Percentiles rank a stretch among this genome's conserved stretches.
Conservation (phyloP, 1,140 invertebrate species). For the Lordiphosa stackelbergi region DNA sequence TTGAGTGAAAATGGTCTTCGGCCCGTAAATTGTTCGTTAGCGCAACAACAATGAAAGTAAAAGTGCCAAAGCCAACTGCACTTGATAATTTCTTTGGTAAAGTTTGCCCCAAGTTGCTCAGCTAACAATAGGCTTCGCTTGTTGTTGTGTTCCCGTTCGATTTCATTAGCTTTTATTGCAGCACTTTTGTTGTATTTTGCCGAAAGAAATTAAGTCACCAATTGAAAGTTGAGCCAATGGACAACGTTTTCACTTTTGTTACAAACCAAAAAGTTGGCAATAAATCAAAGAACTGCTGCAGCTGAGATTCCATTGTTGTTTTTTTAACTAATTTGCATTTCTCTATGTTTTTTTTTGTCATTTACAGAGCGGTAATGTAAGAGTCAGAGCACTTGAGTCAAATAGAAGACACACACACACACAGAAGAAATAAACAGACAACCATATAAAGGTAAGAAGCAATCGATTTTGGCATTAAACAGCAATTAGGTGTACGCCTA, state of each 20-base stretch:
- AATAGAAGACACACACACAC: constrained; percentile 41
- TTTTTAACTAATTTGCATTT: constrained; percentile 48
- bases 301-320: neutral
- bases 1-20: constrained; percentile 45
- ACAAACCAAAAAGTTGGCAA: constrained; percentile 18
- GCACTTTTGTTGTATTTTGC: constrained; percentile 36
- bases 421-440: constrained; percentile 14
- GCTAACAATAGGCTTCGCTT: constrained; percentile 46
- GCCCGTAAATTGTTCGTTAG: constrained; percentile 50
- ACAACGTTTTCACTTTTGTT: constrained; percentile 61
- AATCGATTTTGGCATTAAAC: constrained; percentile 60
- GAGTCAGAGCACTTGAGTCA: constrained; percentile 35
- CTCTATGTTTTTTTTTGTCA: constrained; percentile 18
- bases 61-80: constrained; percentile 60
- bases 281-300: constrained; percentile 40
- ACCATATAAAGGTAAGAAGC: constrained; percentile 60
- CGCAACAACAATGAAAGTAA: constrained; percentile 70
- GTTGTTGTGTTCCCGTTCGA: constrained; percentile 53
- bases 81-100: constrained; percentile 72
- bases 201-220: constrained; percentile 69
- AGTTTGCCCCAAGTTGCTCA: constrained; percentile 13
- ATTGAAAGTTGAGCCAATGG: constrained; percentile 63
- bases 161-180: constrained; percentile 65
- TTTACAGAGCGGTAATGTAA: constrained; percentile 50
- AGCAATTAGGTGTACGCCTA: constrained; percentile 40